A percentile compares a stretch with the other conserved stretches of the same genome.
Conservation (phyloP, 2,888 invertebrate genomes). For the Hirtodrosophila duncani region DNA sequence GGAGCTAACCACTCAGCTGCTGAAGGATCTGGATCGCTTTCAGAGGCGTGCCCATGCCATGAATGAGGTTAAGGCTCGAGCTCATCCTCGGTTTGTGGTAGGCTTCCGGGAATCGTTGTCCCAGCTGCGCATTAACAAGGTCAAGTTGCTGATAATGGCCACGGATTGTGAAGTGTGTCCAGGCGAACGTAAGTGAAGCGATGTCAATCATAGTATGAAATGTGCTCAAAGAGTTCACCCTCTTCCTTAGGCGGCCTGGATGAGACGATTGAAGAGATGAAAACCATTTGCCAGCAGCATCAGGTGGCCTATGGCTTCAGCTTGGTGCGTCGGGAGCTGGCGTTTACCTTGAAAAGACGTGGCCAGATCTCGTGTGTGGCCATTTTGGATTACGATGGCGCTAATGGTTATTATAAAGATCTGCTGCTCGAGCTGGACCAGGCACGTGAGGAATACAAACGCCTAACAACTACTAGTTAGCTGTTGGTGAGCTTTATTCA, state of each 20-base stretch:
- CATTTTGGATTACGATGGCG: constrained; percentile 82
- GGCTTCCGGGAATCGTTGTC: constrained; percentile 83
- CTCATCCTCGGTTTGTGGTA: constrained; percentile 81
- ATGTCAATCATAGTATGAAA: too few species aligned
- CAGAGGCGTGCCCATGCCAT: constrained; percentile 82
- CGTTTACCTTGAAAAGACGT: constrained; percentile 80
- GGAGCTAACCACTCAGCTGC: constrained; percentile 78
- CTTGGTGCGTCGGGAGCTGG: constrained; percentile 80
- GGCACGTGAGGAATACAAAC: constrained; percentile 50
- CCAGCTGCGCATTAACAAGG: constrained; percentile 80
- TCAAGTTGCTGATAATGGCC: constrained; percentile 82
- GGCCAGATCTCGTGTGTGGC: constrained; percentile 82
- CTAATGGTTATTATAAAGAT: constrained; percentile 78
- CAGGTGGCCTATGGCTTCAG: constrained; percentile 82
- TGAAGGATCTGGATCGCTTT: constrained; percentile 81
- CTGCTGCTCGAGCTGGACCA: constrained; percentile 51
- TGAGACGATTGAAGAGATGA: constrained; percentile 79
- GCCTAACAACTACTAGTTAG: constrained; percentile 28
- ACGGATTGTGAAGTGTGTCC: constrained; percentile 81
- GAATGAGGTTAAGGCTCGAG: constrained; percentile 81
- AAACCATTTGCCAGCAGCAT: constrained; percentile 79
- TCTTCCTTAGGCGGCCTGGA: constrained; percentile 80
- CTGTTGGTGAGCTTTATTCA: too few species aligned
- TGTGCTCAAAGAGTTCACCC: not conserved
- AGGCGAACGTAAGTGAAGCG: constrained; percentile 45